These are phyloP conservation scores for Heliconius ethilla DNA, from an alignment of 2,888 invertebrate genomes.

Conservation along the genomic window DNA sequence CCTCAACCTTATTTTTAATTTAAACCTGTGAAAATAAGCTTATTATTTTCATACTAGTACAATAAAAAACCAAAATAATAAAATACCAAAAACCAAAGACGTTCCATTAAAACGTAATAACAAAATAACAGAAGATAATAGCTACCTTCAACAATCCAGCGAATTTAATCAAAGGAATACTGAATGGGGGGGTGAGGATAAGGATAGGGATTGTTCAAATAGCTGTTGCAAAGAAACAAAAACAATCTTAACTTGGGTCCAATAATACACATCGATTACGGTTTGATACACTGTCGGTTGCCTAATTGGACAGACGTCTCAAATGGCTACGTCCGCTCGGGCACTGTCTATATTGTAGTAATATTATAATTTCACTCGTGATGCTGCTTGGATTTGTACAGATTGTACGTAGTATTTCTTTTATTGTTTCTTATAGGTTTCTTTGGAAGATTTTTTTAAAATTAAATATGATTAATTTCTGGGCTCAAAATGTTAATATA, in stretches of 20 bases:
- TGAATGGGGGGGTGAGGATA: background rate
- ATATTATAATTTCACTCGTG: constrained; percentile 1
- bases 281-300: constrained; percentile 53
- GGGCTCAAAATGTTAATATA: too few relatives aligned
- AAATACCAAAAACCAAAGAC: constrained; percentile 13
- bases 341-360: constrained; percentile 49
- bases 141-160: constrained; percentile 5
- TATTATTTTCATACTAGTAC: too few relatives aligned
- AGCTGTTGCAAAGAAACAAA: constrained; percentile 23
- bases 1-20: background rate
- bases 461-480: too few relatives aligned
- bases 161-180: constrained; percentile 30
- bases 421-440: too few relatives aligned
- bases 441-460: too few relatives aligned
- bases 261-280: constrained; percentile 41
- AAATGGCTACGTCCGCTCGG: constrained; percentile 74
- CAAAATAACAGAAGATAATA: constrained; percentile 24
- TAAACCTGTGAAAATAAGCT: too few relatives aligned
- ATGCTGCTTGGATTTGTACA: background rate
- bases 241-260: constrained; percentile 29
- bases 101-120: constrained; percentile 9
- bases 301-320: constrained; percentile 70
- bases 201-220: constrained; percentile 22
- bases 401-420: too few relatives aligned
- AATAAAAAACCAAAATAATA: background rate